Evolutionary conservation across 2,888 invertebrate species (phyloP).

Genomic region (Zeuzera pyrina): DNA sequence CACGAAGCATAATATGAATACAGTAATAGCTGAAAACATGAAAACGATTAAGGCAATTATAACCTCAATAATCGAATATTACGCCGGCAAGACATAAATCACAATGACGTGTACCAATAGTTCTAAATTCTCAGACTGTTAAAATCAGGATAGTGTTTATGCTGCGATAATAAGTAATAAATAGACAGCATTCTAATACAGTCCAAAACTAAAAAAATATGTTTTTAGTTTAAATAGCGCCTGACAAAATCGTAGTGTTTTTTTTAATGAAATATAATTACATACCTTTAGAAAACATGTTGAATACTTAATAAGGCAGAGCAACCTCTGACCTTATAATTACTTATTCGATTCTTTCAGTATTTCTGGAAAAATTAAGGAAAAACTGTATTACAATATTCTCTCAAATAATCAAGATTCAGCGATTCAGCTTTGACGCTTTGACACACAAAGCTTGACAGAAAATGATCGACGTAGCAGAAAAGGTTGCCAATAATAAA

Average conservation of each 20-base stretch:
- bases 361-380: background rate
- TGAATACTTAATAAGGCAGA: conserved; percentile 18
- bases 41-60: conserved; percentile 5
- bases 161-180: too few relatives aligned
- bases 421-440: too few relatives aligned
- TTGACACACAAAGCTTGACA: too few relatives aligned
- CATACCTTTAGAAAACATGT: conserved; percentile 43
- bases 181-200: too few relatives aligned
- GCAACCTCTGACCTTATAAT: conserved; percentile 15
- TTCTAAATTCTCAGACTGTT: too few relatives aligned
- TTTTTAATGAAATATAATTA: conserved; percentile 12
- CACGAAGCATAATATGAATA: conserved; percentile 30
- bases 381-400: conserved; percentile 3
- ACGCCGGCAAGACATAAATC: too few relatives aligned
- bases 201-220: too few relatives aligned
- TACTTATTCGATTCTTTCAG: background rate
- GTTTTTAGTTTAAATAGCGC: too few relatives aligned
- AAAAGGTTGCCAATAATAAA: conserved; percentile 20
- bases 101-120: too few relatives aligned
- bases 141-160: too few relatives aligned
- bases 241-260: too few relatives aligned
- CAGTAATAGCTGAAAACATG: conserved; percentile 33
- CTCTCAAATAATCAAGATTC: background rate
- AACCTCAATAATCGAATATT: too few relatives aligned
- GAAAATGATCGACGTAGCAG: conserved; percentile 50